phyloP scores from a whole-genome alignment of 1,140 invertebrate genomes.

The Rhyacophila brunnea region DNA sequence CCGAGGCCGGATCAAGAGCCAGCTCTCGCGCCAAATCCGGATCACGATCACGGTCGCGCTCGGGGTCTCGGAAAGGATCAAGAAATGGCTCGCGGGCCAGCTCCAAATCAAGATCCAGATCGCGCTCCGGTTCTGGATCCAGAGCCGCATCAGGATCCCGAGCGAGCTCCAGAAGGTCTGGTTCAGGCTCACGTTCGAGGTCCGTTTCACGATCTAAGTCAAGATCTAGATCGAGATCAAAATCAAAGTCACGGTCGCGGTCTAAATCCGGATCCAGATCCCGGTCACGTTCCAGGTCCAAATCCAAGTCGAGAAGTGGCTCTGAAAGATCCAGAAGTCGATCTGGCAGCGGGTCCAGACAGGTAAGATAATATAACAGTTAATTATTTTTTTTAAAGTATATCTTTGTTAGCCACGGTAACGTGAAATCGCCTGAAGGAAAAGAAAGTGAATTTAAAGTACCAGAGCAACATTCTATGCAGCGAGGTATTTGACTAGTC shows the following conservation, averaged over 20 bases:
- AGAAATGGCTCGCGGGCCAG: slow-evolving; percentile 25
- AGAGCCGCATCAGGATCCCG: slow-evolving; percentile 40
- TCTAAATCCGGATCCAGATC: slow-evolving; percentile 21
- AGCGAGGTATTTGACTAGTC: too few species aligned
- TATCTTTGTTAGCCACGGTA: not conserved
- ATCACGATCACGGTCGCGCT: slow-evolving; percentile 45
- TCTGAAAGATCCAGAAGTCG: slow-evolving; percentile 46
- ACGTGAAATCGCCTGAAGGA: not conserved
- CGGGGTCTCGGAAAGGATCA: slow-evolving; percentile 40
- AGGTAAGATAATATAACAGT: slow-evolving; percentile 34
- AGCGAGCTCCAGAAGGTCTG: slow-evolving; percentile 41
- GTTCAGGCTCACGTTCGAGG: slow-evolving; percentile 34
- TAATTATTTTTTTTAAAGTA: not conserved
- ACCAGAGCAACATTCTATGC: too few species aligned
- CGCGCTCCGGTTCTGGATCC: slow-evolving; percentile 33
- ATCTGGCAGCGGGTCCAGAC: slow-evolving; percentile 47
- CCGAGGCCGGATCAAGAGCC: not conserved
- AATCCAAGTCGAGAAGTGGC: slow-evolving; percentile 42
- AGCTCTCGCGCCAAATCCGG: slow-evolving; percentile 38
- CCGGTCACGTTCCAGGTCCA: slow-evolving; percentile 40
- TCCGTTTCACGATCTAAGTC: slow-evolving; percentile 38
- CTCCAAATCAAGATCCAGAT: slow-evolving; percentile 32
- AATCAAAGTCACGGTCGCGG: slow-evolving; percentile 24
- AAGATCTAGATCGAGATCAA: slow-evolving; percentile 32
- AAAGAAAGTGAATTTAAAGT: not conserved